Base-by-base conservation (phyloP, 2,113 vertebrate genomes). In the Xenus cinereus region DNA sequence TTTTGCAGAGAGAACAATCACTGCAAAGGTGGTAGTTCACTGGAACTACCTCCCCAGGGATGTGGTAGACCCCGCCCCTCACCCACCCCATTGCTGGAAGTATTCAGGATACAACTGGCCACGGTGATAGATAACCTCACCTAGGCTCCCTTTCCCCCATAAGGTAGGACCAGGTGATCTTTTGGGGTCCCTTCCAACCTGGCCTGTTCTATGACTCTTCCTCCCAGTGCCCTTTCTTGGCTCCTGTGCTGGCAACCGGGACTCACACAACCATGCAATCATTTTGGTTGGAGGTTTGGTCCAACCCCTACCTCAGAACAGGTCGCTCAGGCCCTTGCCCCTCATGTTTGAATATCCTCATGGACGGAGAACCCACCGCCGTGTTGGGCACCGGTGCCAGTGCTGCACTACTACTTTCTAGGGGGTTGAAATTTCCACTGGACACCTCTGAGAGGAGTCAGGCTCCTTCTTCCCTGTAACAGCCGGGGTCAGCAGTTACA, bases 351-450 rank as follows among this genome's bases (percentile, higher is more conserved):
- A 85, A 33, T 30, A 64, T 10, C 23, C 53, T 56, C 41, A 39
- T 2, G 7, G 54, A 46, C 2, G 3, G 43, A 76, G 26, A 76
- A 43, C 21, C 13, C 48, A n/a, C 30, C 3, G 0, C 59, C 0
- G 2, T 0, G 0, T 4, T 30, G 53, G 20, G n/a, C 48, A 35
- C 56, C 33, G 37, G 37, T 18, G 16, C 46, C 5, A 4, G 45
- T 19, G 43, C 63, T 62, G 28, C 53, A 10, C 37, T 45, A 14
- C n/a, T 26, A 26, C 18, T 72, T 17, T 39, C 57, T 10, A 1
- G 0, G 9, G 53, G 23, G 6, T 33, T 76, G 35, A 69, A n/a
- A 64, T 68, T 80, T 73, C 74, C 41, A 43, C 48, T 33, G 46
- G 56, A 68, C 26, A 11, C 5, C 28, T 63, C 56, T 41, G n/a